Base-by-base conservation (phyloP, 37 sponge, comb jelly and placozoan species). In the Haliclona indistincta region DNA sequence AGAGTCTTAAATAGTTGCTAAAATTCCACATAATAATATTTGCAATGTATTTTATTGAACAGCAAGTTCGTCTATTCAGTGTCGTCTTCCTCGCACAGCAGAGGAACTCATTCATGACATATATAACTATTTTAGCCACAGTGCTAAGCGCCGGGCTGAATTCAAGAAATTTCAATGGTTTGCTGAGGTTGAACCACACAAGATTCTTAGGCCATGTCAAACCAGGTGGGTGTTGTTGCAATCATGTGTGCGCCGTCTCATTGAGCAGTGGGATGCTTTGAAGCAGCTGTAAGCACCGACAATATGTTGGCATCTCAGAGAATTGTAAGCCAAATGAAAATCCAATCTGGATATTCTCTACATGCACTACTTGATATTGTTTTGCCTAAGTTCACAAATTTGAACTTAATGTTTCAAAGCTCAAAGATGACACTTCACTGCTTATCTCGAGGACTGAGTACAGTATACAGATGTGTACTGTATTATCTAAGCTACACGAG, bases 191-290 rank as follows among this genome's bases (percentile, higher is more conserved):
- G 62, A 84, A 43, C 54, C 34, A 56, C 54, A 69, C 1, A 71
- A 74, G 36, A 36, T 83, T 4, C 28, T 73, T 32, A 74, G 67
- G 25, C 68, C 20, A 25, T 67, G 70, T 28, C 51, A 83, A 40
- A 74, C 84, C 41, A 56, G 70, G 56, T 83, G 84, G 61, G 60
- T 83, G 2, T 54, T 45, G 39, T 42, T 75, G 4, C 73, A 75
- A 26, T 67, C 63, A 29, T 49, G 41, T 38, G 67, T 76, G n/a
- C 36, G 43, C 3, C 64, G 72, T 34, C 38, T 74, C 1, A 15
- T 82, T 47, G 75, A 74, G 37, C 85, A 84, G 54, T 84, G 85
- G 85, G 30, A 20, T 76, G 77, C 78, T 28, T 42, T 77, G 2
- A 19, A 54, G 8, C 30, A 61, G 70, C 71, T 36, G 53, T 41